A percentile compares a stretch with the other conserved stretches of the same genome.
phyloP scores from a whole-genome alignment of 1,140 invertebrate species.

The Hycleus phaleratus region DNA sequence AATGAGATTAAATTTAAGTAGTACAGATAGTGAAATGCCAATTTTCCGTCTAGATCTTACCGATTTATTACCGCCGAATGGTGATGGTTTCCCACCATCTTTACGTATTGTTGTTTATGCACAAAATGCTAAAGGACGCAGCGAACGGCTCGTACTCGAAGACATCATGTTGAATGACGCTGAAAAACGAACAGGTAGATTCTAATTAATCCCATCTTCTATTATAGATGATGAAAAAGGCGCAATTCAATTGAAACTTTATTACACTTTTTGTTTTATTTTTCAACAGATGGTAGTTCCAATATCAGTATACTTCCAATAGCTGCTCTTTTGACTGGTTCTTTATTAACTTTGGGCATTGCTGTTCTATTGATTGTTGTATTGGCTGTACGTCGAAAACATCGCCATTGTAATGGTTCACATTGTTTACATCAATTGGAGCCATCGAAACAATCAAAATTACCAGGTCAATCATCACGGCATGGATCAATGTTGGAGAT shows the following conservation, averaged over 20 bases:
- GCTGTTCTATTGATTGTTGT: conserved; percentile 55
- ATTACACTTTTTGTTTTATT: not conserved
- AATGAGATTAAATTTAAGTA: conserved; percentile 58
- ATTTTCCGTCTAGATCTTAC: conserved; percentile 58
- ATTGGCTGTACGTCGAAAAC: conserved; percentile 43
- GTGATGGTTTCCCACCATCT: conserved; percentile 42
- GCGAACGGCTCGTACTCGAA: conserved; percentile 70
- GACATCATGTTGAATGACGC: conserved; percentile 81
- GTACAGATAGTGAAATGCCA: conserved; percentile 46
- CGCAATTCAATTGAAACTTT: too few species aligned
- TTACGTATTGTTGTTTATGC: conserved; percentile 74
- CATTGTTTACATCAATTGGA: conserved; percentile 36
- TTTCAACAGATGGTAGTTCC: conserved; percentile 48
- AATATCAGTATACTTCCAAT: conserved; percentile 54
- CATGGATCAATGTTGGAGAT: conserved; percentile 48
- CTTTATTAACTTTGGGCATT: conserved; percentile 53
- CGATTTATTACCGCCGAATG: conserved; percentile 28
- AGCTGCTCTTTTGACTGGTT: conserved; percentile 52
- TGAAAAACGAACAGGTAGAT: conserved; percentile 71
- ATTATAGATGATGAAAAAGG: too few species aligned
- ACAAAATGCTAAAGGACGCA: conserved; percentile 78
- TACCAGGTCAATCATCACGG: conserved; percentile 27
- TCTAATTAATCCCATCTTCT: too few species aligned
- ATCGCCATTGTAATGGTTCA: conserved; percentile 34
- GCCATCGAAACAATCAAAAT: conserved; percentile 33